phyloP scores from a whole-genome alignment of 2,888 invertebrate genomes.

The Euphydryas editha region DNA sequence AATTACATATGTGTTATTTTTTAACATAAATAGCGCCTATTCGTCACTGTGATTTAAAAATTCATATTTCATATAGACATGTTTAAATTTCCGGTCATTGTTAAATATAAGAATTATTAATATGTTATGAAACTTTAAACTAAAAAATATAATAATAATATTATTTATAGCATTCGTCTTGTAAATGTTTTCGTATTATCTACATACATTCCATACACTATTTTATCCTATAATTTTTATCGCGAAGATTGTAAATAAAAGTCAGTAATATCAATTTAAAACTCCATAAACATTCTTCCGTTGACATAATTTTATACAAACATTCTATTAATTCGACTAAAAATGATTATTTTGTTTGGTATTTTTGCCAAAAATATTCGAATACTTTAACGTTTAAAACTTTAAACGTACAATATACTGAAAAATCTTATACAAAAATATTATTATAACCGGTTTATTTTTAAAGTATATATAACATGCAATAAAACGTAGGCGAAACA shows the following conservation, averaged over 20 bases:
- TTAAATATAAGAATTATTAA: slow-evolving; percentile 25
- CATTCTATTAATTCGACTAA: background rate
- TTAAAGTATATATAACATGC: slow-evolving; percentile 11
- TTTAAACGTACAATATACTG: too few species aligned
- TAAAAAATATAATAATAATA: background rate
- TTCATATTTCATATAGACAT: slow-evolving; percentile 8
- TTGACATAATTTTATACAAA: background rate
- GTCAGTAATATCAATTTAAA: background rate
- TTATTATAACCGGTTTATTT: background rate
- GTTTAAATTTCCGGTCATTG: slow-evolving; percentile 44
- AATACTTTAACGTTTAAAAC: too few species aligned
- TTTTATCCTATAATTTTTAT: background rate
- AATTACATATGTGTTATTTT: slow-evolving; percentile 11
- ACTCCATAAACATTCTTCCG: background rate
- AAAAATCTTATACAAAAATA: too few species aligned
- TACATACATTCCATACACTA: background rate
- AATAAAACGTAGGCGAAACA: slow-evolving; percentile 27
- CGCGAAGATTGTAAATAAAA: background rate
- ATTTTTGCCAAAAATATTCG: background rate
- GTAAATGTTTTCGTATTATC: background rate
- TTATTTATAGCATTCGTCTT: background rate
- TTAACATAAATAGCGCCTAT: background rate
- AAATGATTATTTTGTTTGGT: background rate
- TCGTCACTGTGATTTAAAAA: slow-evolving; percentile 30
- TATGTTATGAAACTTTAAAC: slow-evolving; percentile 21